Evolutionary conservation across 1,140 invertebrate genomes (phyloP).

Genomic region (Magallana ariakensis): DNA sequence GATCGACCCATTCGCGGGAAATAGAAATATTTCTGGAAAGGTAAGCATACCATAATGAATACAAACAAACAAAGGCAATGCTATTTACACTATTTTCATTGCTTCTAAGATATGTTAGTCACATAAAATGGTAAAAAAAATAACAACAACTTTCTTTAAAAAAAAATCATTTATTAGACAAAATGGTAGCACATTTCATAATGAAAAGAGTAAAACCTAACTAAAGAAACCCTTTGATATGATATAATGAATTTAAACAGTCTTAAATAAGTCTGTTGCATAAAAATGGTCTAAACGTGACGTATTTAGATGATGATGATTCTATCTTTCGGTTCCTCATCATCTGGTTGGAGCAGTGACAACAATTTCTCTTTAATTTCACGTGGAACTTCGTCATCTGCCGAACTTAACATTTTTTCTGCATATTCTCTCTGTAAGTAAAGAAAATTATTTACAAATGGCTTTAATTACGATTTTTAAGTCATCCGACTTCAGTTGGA

Average conservation of each 20-base stretch:
- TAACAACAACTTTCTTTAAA: no score
- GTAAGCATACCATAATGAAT: background rate
- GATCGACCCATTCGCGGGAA: conserved; percentile 17
- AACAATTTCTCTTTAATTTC: background rate
- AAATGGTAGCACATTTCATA: no score
- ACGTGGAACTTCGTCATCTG: background rate
- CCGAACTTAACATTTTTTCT: background rate
- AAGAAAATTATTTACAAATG: background rate
- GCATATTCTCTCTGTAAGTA: conserved; percentile 6
- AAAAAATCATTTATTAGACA: no score
- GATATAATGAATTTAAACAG: no score
- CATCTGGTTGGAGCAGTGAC: background rate
- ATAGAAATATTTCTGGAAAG: conserved; percentile 35
- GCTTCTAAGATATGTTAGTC: no score
- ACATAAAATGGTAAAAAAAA: no score
- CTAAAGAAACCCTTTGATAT: no score
- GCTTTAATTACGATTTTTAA: no score
- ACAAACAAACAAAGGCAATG: no score
- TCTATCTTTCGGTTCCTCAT: background rate
- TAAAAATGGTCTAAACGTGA: background rate
- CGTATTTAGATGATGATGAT: background rate
- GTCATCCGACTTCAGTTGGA: no score
- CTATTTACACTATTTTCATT: no score
- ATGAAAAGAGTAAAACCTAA: no score
- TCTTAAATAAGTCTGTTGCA: background rate